Conservation (phyloP, 2,888 invertebrate genomes). For the Clepsis dumicolana region DNA sequence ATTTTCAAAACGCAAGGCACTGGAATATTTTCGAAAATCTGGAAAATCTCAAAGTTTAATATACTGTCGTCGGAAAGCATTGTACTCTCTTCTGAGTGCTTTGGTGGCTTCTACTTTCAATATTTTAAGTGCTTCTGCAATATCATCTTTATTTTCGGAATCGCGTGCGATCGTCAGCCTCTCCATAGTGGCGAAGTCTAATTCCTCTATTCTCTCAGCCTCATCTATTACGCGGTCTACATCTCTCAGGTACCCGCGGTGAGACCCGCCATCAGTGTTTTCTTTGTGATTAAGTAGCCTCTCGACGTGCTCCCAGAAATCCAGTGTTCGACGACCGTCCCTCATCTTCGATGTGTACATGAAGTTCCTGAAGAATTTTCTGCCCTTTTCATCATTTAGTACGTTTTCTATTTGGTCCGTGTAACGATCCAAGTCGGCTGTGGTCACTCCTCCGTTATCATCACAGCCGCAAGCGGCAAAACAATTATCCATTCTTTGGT, state of each 20-base stretch:
- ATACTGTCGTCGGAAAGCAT: slow-evolving; percentile 71
- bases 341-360: slow-evolving; percentile 77
- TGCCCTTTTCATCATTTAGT: slow-evolving; percentile 77
- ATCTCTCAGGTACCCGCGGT: slow-evolving; percentile 64
- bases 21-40: slow-evolving; percentile 28
- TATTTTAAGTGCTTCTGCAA: slow-evolving; percentile 66
- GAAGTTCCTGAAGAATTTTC: slow-evolving; percentile 77
- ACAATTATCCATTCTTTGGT: slow-evolving; percentile 79
- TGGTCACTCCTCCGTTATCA: slow-evolving; percentile 74
- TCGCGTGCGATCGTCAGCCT: slow-evolving; percentile 67
- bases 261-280: slow-evolving; percentile 66
- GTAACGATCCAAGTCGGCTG: slow-evolving; percentile 80
- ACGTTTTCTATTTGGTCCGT: slow-evolving; percentile 84
- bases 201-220: slow-evolving; percentile 75
- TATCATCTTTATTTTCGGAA: slow-evolving; percentile 68
- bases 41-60: slow-evolving; percentile 57
- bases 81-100: slow-evolving; percentile 74
- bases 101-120: slow-evolving; percentile 75
- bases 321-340: slow-evolving; percentile 70
- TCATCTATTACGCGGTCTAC: slow-evolving; percentile 70
- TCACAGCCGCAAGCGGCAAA: slow-evolving; percentile 80
- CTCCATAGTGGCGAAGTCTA: slow-evolving; percentile 78
- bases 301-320: slow-evolving; percentile 78
- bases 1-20: slow-evolving; percentile 56
- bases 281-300: slow-evolving; percentile 67